phyloP scores from a whole-genome alignment of 2,797 vertebrate genomes.

The Dipus sagitta region DNA sequence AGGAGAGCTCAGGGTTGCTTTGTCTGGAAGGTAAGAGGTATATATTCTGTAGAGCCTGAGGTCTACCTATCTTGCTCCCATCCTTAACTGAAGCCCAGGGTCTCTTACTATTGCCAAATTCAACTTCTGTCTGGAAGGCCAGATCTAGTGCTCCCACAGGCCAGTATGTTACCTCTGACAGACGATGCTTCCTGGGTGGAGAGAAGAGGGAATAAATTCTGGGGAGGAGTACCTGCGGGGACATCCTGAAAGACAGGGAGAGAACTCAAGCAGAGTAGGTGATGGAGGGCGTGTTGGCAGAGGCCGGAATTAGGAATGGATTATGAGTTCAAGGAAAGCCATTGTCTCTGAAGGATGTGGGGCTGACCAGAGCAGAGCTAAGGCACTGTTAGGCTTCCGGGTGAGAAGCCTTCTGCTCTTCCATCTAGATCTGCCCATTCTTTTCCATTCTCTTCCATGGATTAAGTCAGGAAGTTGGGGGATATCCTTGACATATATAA shows the following conservation, averaged over 20 bases:
- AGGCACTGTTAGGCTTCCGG: background rate
- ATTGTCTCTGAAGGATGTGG: background rate
- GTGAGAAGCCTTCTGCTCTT: background rate
- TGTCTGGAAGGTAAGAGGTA: conserved; percentile 4
- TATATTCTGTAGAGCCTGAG: background rate
- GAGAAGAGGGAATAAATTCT: background rate
- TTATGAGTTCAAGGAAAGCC: background rate
- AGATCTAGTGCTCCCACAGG: background rate
- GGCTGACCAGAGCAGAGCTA: background rate
- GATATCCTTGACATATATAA: background rate
- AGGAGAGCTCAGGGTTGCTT: background rate
- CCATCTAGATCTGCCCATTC: background rate
- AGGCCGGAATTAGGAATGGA: background rate
- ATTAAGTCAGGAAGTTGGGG: background rate
- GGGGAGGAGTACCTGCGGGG: background rate
- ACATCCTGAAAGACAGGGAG: background rate
- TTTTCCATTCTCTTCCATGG: background rate
- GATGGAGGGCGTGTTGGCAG: background rate
- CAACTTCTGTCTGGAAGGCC: conserved; percentile 37
- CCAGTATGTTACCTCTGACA: background rate
- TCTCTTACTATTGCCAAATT: conserved; percentile 20
- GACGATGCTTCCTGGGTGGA: conserved; percentile 4
- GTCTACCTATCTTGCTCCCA: background rate
- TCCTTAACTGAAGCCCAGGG: conserved; percentile 1
- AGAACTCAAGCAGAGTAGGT: too few species aligned